A percentile compares a stretch with the other conserved stretches of the same genome.
These are phyloP conservation scores for Jordanella pulchra DNA, from an alignment of 2,797 vertebrate species.

Conservation along the genomic window DNA sequence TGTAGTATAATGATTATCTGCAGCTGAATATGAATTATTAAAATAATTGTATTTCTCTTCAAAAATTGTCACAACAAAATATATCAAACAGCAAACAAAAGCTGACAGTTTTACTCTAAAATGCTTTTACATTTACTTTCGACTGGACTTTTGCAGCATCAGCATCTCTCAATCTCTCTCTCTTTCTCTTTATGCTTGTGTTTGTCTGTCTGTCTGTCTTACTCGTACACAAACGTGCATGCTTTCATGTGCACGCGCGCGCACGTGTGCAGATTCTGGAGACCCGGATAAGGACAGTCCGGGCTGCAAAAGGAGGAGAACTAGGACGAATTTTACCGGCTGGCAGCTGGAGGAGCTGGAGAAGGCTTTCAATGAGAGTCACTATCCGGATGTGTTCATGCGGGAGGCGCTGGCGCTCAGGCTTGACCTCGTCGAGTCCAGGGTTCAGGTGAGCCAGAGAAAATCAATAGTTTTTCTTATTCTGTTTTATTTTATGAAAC, in stretches of 20 bases:
- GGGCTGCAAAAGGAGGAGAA: slow-evolving; percentile 94
- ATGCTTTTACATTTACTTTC: slow-evolving; percentile 15
- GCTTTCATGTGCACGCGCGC: slow-evolving; percentile 2
- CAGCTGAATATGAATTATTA: not conserved
- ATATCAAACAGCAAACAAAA: not conserved
- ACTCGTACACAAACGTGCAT: not conserved
- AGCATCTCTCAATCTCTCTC: slow-evolving; percentile 2
- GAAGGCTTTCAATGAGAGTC: slow-evolving; percentile 97
- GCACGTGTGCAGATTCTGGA: slow-evolving; percentile 80
- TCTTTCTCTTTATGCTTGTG: not conserved
- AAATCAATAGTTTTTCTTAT: not conserved
- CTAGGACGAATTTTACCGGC: slow-evolving; percentile 97
- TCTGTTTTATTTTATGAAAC: not conserved
- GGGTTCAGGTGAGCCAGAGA: slow-evolving; percentile 90
- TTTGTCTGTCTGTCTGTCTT: slow-evolving; percentile 13
- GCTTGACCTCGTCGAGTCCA: slow-evolving; percentile 95
- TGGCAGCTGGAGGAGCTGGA: slow-evolving; percentile 99
- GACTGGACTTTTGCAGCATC: not conserved
- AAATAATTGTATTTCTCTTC: not conserved
- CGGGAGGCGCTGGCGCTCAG: slow-evolving; percentile 94
- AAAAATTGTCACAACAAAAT: no score
- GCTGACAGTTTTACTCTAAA: slow-evolving; percentile 8
- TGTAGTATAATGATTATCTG: not conserved
- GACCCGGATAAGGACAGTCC: slow-evolving; percentile 97
- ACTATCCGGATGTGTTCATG: slow-evolving; percentile 99